Conservation (phyloP, 2,113 vertebrate genomes). For the Psammodynastes pulverulentus region DNA sequence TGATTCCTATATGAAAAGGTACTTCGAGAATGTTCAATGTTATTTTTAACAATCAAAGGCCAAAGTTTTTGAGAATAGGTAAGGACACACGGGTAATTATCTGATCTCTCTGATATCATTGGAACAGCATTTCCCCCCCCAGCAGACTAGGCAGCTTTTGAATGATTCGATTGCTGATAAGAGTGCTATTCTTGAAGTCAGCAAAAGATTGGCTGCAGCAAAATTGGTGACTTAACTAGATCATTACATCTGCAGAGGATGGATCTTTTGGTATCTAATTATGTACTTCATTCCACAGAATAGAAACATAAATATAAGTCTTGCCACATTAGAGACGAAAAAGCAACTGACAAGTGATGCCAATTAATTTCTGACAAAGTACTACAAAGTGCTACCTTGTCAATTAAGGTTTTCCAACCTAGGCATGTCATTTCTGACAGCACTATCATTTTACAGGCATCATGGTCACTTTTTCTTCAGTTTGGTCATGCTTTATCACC, state of each 20-base stretch:
- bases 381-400: constrained; percentile 32
- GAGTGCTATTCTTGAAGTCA: constrained; percentile 18
- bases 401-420: constrained; percentile 21
- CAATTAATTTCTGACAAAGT: constrained; percentile 39
- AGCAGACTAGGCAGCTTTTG: not conserved
- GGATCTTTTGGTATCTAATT: not conserved
- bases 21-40: not conserved
- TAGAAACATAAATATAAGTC: not conserved
- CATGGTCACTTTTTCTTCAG: not conserved
- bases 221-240: not conserved
- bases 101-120: not conserved
- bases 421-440: not conserved
- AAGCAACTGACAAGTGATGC: constrained; percentile 19
- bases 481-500: not conserved
- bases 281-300: not conserved
- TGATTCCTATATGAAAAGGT: not conserved
- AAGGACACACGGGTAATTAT: not conserved
- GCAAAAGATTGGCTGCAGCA: not conserved
- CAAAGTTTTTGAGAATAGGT: not conserved
- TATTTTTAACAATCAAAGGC: constrained; percentile 5
- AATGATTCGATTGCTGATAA: constrained; percentile 6
- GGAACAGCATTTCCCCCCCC: not conserved
- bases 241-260: not conserved
- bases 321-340: constrained; percentile 6
- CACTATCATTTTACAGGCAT: not conserved